phyloP scores from a whole-genome alignment of 2,888 invertebrate species.

The Epistrophe grossulariae region DNA sequence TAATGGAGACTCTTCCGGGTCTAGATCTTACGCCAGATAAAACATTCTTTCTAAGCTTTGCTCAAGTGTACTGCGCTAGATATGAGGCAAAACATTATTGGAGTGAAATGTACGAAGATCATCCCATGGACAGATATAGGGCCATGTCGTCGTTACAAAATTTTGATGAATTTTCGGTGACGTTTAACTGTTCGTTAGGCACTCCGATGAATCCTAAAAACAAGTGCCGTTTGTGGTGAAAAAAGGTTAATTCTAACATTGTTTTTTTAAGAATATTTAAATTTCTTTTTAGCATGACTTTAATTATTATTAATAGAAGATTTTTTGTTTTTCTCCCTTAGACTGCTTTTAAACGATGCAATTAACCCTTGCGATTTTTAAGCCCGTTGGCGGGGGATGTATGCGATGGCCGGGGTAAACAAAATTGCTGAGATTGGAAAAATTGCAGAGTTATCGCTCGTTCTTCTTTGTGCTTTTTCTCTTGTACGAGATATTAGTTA shows the following conservation, averaged over 20 bases:
- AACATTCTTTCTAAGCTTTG: constrained; percentile 81
- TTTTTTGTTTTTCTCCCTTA: background rate
- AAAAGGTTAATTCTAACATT: background rate
- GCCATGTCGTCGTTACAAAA: constrained; percentile 81
- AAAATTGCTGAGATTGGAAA: too few species aligned
- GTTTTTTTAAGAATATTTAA: background rate
- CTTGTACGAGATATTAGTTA: too few species aligned
- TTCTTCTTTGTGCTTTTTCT: too few species aligned
- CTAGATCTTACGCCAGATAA: constrained; percentile 80
- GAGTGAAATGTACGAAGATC: constrained; percentile 79
- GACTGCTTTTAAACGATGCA: too few species aligned
- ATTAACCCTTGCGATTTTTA: too few species aligned
- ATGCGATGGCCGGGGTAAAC: too few species aligned
- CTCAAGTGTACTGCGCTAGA: constrained; percentile 81
- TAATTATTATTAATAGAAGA: background rate
- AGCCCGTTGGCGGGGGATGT: too few species aligned
- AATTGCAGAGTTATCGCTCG: too few species aligned
- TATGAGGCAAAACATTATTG: constrained; percentile 80
- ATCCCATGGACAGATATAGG: constrained; percentile 81
- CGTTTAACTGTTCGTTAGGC: constrained; percentile 79
- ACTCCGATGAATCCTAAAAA: constrained; percentile 80
- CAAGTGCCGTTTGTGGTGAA: constrained; percentile 80
- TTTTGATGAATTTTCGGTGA: constrained; percentile 79
- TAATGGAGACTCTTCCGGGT: constrained; percentile 80
- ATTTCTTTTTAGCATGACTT: background rate